Evolutionary conservation across 1,140 invertebrate genomes (phyloP), one percentile per base, ranked within the genome.

Genomic region (Drosophila pectinifera): DNA sequence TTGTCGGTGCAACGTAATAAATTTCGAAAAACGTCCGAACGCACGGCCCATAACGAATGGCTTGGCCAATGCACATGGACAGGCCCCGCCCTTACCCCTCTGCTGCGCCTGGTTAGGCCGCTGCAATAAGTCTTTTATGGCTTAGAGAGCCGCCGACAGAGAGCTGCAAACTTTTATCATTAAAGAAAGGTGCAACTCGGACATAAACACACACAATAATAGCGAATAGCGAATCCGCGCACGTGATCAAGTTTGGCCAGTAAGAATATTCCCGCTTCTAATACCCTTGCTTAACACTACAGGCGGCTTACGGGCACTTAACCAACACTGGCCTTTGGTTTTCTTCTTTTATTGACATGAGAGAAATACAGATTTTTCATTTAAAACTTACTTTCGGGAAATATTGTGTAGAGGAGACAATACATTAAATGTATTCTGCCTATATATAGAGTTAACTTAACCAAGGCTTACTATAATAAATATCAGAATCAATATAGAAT

Each of bases 1-100:
- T 86, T 82, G 83, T 79, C 83, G 83, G 79, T 73, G 83, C 79
- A 69, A 88, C 73, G 83, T 86, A 86, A 86, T 86, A 88, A 86
- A 86, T 86, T 86, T 80, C 77, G 41, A 43, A 88, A 82, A 88
- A 88, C 73, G 83, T 86, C 83, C 83, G 65, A 82, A 59, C 53
- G 54, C 54, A 57, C 26, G 57, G 58, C 41, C 62, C 54, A 86
- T 88, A 85, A 88, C 79, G 83, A 88, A 86, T 88, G 83, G 79
- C 83, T 78, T 78, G 65, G 64, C 73, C 82, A 86, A 72, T 79
- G 65, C 70, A 70, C 62, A 86, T 51, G 64, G 62, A 81, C 70
- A 18, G 49, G 31, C 48, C 45, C 28, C n/a, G n/a, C n/a, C n/a
- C n/a, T n/a, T n/a, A n/a, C 7, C 26, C 7, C 26, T 28, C 2